Base-by-base conservation (phyloP, 2,888 invertebrate species). In the Drosophila nr. perissopoda region DNA sequence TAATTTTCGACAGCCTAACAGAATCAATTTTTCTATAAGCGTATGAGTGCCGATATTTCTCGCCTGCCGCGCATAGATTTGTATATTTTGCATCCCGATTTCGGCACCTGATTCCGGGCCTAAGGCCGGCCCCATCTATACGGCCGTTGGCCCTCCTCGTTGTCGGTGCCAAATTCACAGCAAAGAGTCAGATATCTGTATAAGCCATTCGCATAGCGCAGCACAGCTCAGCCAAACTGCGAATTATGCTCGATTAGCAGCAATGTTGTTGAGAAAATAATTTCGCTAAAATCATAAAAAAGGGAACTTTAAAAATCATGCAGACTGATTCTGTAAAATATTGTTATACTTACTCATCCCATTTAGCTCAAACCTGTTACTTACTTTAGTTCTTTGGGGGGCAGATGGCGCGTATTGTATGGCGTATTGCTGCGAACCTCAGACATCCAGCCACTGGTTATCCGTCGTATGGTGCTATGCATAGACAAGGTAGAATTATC, bases 221-320 rank as follows among this genome's bases (percentile, higher is more conserved):
- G 10, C 0, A 38, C 46, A 2, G 71, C 66, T 29, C 83, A 83
- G 0, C 79, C 82, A 6, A 74, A 73, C 2, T 64, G 48, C 0
- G 73, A 34, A 4, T 79, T 79, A 8, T 71, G 46, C 7, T 83
- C 82, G 27, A 67, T 54, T 0, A 83, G 42, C 10, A 83, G 34
- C 8, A 81, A 31, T 1, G 71, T 16, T 1, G 76, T 16, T n/a
- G 33, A 51, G 0, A 42, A 49, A 2, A 25, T 18, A 2, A 0
- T 4, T 10, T 0, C 4, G 7, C 83, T 79, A 16, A n/a, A 31
- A 16, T 13, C 0, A 52, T 18, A 4, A 18, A n/a, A 29, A 13
- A 8, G 4, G 6, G 6, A n/a, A 21, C 46, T 2, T 46, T 1
- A 4, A 46, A 21, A 11, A 5, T 5, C 10, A 40, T 11, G 2